A percentile compares a stretch with the other conserved stretches of the same genome.
Evolutionary conservation across 2,797 vertebrate genomes (phyloP).

Genomic region (Anas bernieri): DNA sequence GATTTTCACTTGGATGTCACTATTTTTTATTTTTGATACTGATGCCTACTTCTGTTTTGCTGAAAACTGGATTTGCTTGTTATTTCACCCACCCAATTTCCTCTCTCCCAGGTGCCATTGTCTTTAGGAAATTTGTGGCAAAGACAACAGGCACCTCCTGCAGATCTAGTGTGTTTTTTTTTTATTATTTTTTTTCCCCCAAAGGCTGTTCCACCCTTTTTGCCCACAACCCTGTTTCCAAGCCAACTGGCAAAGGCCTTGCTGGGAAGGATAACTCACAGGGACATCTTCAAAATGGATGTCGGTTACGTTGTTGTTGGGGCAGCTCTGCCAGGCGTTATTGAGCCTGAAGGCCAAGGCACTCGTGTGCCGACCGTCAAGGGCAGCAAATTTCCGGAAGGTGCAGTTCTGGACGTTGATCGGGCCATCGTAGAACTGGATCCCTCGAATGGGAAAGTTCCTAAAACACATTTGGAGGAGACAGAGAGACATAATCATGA

Average conservation of each 20-base stretch:
- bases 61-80: neutral
- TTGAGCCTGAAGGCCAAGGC: constrained; percentile 96
- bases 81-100: neutral
- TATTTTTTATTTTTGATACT: neutral
- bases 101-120: accelerated
- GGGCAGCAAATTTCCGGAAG: constrained; percentile 90
- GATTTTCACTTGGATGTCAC: neutral
- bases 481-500: neutral
- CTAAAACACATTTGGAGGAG: constrained; percentile 67
- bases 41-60: neutral
- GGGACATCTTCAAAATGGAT: constrained; percentile 91
- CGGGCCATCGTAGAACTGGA: constrained; percentile 96
- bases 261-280: constrained; percentile 78
- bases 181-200: too few species aligned
- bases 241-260: neutral
- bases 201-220: neutral
- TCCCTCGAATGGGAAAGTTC: constrained; percentile 93
- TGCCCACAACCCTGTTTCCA: neutral
- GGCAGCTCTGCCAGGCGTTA: constrained; percentile 98
- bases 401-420: constrained; percentile 96
- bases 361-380: constrained; percentile 92
- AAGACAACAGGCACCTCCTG: accelerated
- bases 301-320: constrained; percentile 90
- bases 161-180: accelerated
- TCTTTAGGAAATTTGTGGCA: neutral